Evolutionary conservation across 2,888 invertebrate genomes (phyloP).

Genomic region (Cetonia aurata): DNA sequence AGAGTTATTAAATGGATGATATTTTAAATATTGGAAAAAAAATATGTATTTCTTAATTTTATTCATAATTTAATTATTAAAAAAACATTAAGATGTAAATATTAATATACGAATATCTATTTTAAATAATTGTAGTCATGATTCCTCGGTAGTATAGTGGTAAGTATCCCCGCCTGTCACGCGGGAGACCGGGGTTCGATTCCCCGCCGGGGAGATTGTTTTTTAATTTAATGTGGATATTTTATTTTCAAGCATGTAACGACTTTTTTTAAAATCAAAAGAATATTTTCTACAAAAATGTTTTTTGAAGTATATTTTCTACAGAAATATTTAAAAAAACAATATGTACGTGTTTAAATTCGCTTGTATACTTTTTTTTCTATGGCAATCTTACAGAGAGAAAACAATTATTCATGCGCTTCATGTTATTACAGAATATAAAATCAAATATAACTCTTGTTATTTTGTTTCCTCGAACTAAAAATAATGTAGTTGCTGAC

Average conservation of each 20-base stretch:
- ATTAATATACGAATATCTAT: not conserved
- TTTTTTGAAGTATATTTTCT: not conserved
- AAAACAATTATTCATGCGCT: constrained; percentile 3
- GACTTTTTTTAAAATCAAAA: not conserved
- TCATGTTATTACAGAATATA: constrained; percentile 6
- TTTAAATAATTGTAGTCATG: not conserved
- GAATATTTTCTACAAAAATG: not conserved
- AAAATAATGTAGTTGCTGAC: constrained; percentile 17
- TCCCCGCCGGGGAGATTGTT: constrained; percentile 26
- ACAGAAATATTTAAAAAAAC: not conserved
- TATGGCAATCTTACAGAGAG: not conserved
- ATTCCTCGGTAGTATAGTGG: constrained; percentile 36
- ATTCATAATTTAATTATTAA: not conserved
- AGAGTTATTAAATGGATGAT: no score
- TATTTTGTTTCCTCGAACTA: constrained; percentile 4
- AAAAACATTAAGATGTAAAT: no score
- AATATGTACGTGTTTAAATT: not conserved
- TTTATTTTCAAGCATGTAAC: not conserved
- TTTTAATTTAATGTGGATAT: not conserved
- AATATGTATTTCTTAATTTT: not conserved
- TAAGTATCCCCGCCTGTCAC: constrained; percentile 37
- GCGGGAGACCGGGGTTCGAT: constrained; percentile 37
- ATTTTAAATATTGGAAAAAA: not conserved
- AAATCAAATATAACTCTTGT: constrained; percentile 11
- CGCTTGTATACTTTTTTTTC: not conserved